Evolutionary conservation across 1,140 invertebrate species (phyloP).

Genomic region (Drosophila mauritiana): DNA sequence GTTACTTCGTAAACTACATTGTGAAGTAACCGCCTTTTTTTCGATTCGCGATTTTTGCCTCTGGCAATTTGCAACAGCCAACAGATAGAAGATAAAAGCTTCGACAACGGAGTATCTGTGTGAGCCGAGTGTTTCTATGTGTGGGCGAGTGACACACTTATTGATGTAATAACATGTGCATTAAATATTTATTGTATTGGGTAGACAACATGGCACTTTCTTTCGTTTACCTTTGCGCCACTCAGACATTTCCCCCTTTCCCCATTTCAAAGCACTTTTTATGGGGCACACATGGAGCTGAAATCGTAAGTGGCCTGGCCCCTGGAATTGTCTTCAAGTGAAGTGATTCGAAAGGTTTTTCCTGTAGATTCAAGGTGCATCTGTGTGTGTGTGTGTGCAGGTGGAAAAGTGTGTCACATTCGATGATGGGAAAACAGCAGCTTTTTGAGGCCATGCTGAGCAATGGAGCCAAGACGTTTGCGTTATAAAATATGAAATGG

Average conservation of each 20-base stretch:
- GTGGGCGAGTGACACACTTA: conserved; percentile 74
- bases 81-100: conserved; percentile 73
- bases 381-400: background rate
- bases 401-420: conserved; percentile 42
- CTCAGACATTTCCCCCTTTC: conserved; percentile 13
- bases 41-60: background rate
- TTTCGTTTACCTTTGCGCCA: conserved; percentile 42
- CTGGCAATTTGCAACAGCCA: conserved; percentile 19
- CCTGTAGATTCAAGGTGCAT: conserved; percentile 7
- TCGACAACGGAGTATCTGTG: conserved; percentile 41
- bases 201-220: conserved; percentile 78
- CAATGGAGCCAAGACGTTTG: conserved; percentile 36
- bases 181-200: conserved; percentile 83
- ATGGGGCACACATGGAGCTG: conserved; percentile 43
- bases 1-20: background rate
- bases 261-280: conserved; percentile 11
- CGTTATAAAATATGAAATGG: conserved; percentile 50
- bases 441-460: conserved; percentile 10
- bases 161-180: conserved; percentile 83
- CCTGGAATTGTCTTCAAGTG: conserved; percentile 46
- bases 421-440: conserved; percentile 33
- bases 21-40: conserved; percentile 1
- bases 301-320: conserved; percentile 45
- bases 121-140: conserved; percentile 1
- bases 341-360: conserved; percentile 35